Conservation (phyloP, 1,140 invertebrate genomes). For the Drosophila tani region DNA sequence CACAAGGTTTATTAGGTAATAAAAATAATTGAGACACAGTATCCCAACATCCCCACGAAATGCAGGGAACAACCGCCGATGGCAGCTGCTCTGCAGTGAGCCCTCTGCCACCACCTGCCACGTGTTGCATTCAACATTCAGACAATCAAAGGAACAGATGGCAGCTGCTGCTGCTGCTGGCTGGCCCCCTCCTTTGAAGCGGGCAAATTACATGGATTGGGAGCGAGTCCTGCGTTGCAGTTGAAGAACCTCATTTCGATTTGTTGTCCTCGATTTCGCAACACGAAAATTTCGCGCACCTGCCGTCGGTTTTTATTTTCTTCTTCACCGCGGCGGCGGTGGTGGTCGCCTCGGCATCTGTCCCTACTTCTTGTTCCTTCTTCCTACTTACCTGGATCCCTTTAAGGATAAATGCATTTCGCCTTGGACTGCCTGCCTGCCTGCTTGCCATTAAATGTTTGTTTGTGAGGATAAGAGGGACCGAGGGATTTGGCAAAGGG, state of each 20-base stretch:
- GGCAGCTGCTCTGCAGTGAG: conserved; percentile 29
- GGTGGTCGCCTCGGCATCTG: conserved; percentile 13
- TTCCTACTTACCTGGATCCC: conserved; percentile 16
- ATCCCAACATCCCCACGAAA: neutral
- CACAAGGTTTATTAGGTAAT: neutral
- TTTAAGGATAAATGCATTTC: conserved; percentile 42
- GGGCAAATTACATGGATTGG: conserved; percentile 70
- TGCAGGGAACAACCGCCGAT: neutral
- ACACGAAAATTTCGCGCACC: conserved; percentile 72
- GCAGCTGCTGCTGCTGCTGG: conserved; percentile 8
- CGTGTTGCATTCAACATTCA: conserved; percentile 46
- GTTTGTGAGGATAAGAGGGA: conserved; percentile 3
- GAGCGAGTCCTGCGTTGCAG: conserved; percentile 60
- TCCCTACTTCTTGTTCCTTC: conserved; percentile 1
- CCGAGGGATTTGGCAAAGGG: conserved; percentile 17
- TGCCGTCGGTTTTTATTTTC: conserved; percentile 47
- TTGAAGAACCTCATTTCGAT: conserved; percentile 64
- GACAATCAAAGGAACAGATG: conserved; percentile 38
- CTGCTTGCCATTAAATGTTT: conserved; percentile 31
- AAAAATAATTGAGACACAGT: neutral
- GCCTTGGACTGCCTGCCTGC: conserved; percentile 9
- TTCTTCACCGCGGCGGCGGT: conserved; percentile 15
- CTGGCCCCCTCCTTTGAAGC: conserved; percentile 12
- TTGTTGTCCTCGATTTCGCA: conserved; percentile 60
- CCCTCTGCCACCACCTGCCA: conserved; percentile 62